Conservation (phyloP, 2,797 vertebrate species). For the Uromys caudimaculatus region DNA sequence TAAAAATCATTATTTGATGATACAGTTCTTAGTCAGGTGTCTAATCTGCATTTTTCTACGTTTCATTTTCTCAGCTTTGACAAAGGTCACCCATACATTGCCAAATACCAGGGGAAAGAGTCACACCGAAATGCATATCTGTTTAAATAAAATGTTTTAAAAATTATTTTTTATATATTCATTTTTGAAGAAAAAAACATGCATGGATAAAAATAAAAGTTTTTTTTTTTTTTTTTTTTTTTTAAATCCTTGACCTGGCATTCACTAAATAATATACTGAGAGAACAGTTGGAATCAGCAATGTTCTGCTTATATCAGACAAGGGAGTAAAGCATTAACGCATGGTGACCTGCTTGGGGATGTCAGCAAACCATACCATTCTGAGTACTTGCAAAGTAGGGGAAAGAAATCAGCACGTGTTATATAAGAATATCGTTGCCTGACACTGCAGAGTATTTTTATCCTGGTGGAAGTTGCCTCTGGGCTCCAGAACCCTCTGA, state of each 20-base stretch:
- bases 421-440: conserved; percentile 78
- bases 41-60: not conserved
- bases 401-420: conserved; percentile 57
- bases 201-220: not conserved
- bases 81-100: not conserved
- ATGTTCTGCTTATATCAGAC: conserved; percentile 58
- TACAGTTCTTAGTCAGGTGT: not conserved
- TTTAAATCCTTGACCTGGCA: conserved; percentile 62
- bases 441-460: conserved; percentile 82
- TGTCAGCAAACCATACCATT: conserved; percentile 58
- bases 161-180: not conserved
- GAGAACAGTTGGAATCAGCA: conserved; percentile 68
- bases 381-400: conserved; percentile 57
- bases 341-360: conserved; percentile 65
- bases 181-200: conserved; percentile 22
- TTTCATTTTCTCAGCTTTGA: not conserved
- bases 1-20: not conserved
- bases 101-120: not conserved
- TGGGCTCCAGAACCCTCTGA: conserved; percentile 79
- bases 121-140: not conserved
- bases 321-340: conserved; percentile 43
- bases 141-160: not conserved
- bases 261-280: conserved; percentile 40
- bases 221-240: not conserved
- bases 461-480: conserved; percentile 77